Conservation (phyloP, 2,113 vertebrate species). For the Rostratula benghalensis region DNA sequence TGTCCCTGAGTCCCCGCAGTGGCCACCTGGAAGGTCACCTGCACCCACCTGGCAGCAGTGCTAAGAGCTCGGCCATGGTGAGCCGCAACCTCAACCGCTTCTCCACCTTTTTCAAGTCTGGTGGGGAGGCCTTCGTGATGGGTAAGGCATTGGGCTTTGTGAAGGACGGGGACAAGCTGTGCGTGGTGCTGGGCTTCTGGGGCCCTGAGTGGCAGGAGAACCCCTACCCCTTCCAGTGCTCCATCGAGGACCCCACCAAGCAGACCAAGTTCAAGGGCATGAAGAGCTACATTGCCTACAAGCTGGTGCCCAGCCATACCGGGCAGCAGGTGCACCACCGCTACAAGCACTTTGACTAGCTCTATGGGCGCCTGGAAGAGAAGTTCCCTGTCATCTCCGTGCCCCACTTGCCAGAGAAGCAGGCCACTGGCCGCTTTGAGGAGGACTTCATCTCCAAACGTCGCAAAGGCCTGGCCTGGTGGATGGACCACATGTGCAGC, state of each 20-base stretch:
- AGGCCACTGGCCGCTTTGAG: conserved; percentile 92
- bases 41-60: too few relatives aligned
- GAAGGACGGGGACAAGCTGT: too few relatives aligned
- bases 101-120: conserved; percentile 92
- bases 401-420: conserved; percentile 92
- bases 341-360: conserved; percentile 96
- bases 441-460: conserved; percentile 96
- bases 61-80: conserved; percentile 87
- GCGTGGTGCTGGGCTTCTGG: too few relatives aligned
- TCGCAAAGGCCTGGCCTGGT: conserved; percentile 89
- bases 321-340: conserved; percentile 85
- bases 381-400: conserved; percentile 94
- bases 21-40: too few relatives aligned
- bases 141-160: conserved; percentile 76
- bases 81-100: conserved; percentile 92
- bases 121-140: conserved; percentile 91
- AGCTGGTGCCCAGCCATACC: conserved; percentile 88
- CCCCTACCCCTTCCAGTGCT: too few relatives aligned
- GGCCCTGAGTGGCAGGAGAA: too few relatives aligned
- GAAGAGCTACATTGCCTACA: conserved; percentile 95
- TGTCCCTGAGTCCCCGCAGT: too few relatives aligned
- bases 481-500: conserved; percentile 96
- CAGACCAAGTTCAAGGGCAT: conserved; percentile 72
- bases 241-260: too few relatives aligned
- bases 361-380: conserved; percentile 87